Evolutionary conservation across 2,888 invertebrate species (phyloP).

Genomic region (Malthinus flaveolus): DNA sequence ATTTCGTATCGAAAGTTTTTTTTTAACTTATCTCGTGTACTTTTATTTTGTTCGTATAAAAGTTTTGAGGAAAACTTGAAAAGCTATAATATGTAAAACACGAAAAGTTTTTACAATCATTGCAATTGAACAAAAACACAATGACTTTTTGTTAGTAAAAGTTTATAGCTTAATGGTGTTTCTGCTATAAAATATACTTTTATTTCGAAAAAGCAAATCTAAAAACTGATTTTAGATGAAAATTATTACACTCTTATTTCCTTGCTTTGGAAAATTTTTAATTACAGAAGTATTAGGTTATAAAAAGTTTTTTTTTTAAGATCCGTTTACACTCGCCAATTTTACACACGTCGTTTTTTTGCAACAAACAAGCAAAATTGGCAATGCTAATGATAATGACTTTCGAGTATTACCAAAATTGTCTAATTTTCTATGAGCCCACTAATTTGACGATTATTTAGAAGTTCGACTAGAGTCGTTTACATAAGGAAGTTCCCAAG

Average conservation of each 20-base stretch:
- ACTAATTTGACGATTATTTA: no score
- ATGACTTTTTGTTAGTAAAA: slow-evolving; percentile 6
- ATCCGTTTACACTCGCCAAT: neutral
- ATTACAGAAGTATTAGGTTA: neutral
- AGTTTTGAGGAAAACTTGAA: slow-evolving; percentile 1
- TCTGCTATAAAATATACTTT: slow-evolving; percentile 5
- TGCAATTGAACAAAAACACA: slow-evolving; percentile 7
- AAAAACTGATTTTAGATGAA: no score
- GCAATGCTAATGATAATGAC: no score
- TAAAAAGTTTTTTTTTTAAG: neutral
- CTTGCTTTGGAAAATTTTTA: no score
- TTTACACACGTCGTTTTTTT: no score
- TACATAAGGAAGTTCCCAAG: no score
- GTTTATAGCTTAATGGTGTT: slow-evolving; percentile 3
- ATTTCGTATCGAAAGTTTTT: neutral
- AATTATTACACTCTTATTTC: no score
- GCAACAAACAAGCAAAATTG: no score
- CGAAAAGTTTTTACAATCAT: slow-evolving; percentile 7
- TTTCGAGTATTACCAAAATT: no score
- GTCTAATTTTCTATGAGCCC: no score
- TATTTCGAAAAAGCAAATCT: neutral
- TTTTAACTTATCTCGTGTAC: neutral
- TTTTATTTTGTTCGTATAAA: slow-evolving; percentile 2
- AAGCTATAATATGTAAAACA: slow-evolving; percentile 6
- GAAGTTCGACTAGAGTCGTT: no score